A percentile compares a stretch with the other conserved stretches of the same genome.
These are phyloP conservation scores for Syritta pipiens DNA, from an alignment of 2,888 invertebrate genomes.

Conservation along the genomic window DNA sequence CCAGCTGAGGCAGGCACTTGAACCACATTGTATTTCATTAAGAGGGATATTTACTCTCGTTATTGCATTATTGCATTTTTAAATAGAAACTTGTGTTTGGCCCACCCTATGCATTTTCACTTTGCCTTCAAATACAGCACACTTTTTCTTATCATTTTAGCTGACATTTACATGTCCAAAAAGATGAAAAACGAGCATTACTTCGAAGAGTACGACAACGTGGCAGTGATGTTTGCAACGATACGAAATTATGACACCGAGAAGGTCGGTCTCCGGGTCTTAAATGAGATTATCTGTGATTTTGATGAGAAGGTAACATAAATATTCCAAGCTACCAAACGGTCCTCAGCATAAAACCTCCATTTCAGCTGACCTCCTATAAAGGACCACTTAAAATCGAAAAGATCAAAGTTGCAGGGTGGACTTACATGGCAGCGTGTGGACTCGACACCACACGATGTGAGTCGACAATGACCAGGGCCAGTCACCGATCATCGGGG, in stretches of 20 bases:
- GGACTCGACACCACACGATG: slow-evolving; percentile 89
- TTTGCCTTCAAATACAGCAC: not conserved
- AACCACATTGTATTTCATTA: no score
- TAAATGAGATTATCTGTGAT: slow-evolving; percentile 95
- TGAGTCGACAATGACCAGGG: slow-evolving; percentile 80
- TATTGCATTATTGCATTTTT: no score
- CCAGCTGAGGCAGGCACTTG: no score
- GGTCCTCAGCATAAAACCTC: not conserved
- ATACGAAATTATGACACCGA: slow-evolving; percentile 89
- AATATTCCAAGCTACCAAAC: not conserved
- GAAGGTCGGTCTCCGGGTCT: slow-evolving; percentile 84
- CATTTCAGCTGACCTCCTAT: slow-evolving; percentile 82
- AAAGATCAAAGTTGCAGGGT: slow-evolving; percentile 97
- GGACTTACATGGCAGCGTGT: slow-evolving; percentile 98
- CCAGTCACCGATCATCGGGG: slow-evolving; percentile 74
- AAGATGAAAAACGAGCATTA: slow-evolving; percentile 87
- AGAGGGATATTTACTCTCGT: no score
- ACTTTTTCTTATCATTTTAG: slow-evolving; percentile 77
- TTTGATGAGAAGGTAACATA: slow-evolving; percentile 87
- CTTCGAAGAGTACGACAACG: slow-evolving; percentile 92
- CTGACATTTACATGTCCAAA: slow-evolving; percentile 88
- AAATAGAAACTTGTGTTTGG: no score
- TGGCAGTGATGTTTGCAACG: slow-evolving; percentile 98
- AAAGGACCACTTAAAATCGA: slow-evolving; percentile 86
- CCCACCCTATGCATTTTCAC: no score